phyloP scores from a whole-genome alignment of 2,888 invertebrate genomes.

The Dendrolimus pini region DNA sequence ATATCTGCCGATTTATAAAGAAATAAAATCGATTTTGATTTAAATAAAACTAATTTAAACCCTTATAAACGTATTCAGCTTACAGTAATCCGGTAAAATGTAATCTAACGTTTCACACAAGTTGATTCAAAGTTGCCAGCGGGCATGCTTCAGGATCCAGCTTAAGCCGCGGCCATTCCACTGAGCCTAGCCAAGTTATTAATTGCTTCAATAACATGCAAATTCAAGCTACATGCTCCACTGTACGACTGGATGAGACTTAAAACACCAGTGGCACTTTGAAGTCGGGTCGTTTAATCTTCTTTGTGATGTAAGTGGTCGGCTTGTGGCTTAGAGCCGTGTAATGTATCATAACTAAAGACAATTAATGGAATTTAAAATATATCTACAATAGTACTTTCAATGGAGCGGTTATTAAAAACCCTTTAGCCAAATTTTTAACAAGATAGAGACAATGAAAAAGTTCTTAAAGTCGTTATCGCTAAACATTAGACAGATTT shows the following conservation, averaged over 20 bases:
- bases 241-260: constrained; percentile 10
- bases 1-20: background rate
- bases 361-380: too few relatives aligned
- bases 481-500: too few relatives aligned
- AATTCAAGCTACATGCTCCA: constrained; percentile 18
- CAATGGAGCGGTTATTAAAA: too few relatives aligned
- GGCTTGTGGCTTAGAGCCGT: too few relatives aligned
- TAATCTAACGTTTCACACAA: too few relatives aligned
- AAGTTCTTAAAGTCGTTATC: too few relatives aligned
- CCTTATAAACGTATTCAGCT: constrained; percentile 3
- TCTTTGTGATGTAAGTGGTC: background rate
- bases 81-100: background rate
- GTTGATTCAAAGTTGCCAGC: background rate
- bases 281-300: background rate
- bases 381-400: too few relatives aligned
- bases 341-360: too few relatives aligned
- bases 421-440: too few relatives aligned
- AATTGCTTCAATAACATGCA: constrained; percentile 42
- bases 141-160: constrained; percentile 11
- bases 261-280: background rate
- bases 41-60: constrained; percentile 1
- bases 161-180: constrained; percentile 16
- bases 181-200: constrained; percentile 23
- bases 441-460: too few relatives aligned
- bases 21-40: background rate